A percentile compares a stretch with the other conserved stretches of the same genome.
phyloP scores from a whole-genome alignment of 92 coral and sea anemone genomes.

The Palythoa grandiflora region DNA sequence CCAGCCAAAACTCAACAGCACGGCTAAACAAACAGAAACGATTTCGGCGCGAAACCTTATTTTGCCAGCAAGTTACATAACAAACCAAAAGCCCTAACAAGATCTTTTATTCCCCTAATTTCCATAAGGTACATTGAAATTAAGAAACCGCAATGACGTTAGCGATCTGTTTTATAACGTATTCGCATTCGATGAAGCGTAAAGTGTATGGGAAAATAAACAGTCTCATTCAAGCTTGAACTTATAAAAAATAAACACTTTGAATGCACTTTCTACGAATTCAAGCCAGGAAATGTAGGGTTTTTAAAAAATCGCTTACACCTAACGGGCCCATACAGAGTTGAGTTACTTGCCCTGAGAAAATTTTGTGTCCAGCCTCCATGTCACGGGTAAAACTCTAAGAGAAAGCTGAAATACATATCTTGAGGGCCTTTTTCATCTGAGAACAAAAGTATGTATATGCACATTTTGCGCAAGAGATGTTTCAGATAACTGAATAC shows the following conservation, averaged over 20 bases:
- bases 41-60: neutral
- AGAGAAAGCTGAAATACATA: no score
- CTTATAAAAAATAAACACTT: no score
- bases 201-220: neutral
- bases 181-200: neutral
- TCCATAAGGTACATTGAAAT: neutral
- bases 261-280: no score
- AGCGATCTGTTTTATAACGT: neutral
- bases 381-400: no score
- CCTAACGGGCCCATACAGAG: no score
- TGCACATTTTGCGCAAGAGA: no score
- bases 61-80: neutral
- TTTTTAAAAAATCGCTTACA: neutral
- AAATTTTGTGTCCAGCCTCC: no score
- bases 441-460: no score
- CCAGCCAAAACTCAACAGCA: neutral
- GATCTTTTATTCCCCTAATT: neutral
- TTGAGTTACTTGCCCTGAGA: no score
- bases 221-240: neutral
- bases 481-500: no score
- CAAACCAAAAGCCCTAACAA: neutral
- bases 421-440: no score
- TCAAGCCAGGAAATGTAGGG: neutral
- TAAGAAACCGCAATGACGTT: neutral
- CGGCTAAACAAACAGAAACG: neutral